These are phyloP conservation scores for Phrynosoma platyrhinos DNA, from an alignment of 2,113 vertebrate species.

Conservation along the genomic window DNA sequence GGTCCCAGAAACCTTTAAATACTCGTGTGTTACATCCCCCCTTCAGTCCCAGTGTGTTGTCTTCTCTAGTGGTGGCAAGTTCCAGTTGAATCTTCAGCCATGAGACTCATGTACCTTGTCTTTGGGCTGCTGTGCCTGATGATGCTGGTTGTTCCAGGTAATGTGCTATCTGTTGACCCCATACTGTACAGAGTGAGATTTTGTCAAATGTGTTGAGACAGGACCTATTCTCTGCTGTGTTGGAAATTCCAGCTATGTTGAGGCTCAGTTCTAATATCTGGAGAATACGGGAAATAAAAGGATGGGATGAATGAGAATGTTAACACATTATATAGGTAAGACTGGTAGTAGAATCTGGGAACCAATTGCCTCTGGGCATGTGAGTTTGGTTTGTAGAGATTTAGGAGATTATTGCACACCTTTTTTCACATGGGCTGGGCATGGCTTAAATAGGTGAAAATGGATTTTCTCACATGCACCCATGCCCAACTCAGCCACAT, in stretches of 20 bases:
- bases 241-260: neutral
- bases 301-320: neutral
- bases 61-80: neutral
- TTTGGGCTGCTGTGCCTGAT: neutral
- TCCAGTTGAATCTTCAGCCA: conserved; percentile 4
- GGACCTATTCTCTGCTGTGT: neutral
- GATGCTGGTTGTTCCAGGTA: conserved; percentile 1
- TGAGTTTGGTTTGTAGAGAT: neutral
- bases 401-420: no score
- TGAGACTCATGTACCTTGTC: neutral
- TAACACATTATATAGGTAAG: neutral
- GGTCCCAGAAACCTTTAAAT: conserved; percentile 1
- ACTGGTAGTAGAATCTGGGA: no score
- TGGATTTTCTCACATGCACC: no score
- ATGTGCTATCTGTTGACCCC: neutral
- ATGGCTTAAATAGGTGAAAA: no score
- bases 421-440: no score
- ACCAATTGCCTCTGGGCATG: neutral
- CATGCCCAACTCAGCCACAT: no score
- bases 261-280: neutral
- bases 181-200: neutral
- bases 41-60: neutral
- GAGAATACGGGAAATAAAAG: no score
- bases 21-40: neutral
- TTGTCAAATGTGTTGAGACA: neutral